A percentile compares a stretch with the other conserved stretches of the same genome.
phyloP scores from a whole-genome alignment of 2,888 invertebrate genomes.

The Trissoscelio sp. region DNA sequence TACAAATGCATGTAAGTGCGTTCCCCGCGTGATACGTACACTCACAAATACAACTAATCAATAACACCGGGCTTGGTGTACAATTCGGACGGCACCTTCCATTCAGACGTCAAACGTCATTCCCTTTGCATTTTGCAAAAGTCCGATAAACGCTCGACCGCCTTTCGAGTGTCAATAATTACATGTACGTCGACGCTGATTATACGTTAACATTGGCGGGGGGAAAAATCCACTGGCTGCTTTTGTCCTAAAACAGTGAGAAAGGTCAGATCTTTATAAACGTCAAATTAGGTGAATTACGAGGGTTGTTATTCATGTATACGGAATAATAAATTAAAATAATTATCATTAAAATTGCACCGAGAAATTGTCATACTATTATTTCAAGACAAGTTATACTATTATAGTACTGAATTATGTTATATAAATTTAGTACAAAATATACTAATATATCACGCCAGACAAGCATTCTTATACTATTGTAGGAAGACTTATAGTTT shows the following conservation, averaged over 20 bases:
- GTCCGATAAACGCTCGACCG: conserved; percentile 20
- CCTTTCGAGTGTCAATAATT: conserved; percentile 52
- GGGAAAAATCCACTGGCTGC: background rate
- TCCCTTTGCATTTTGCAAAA: conserved; percentile 33
- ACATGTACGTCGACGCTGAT: conserved; percentile 10
- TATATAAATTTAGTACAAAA: too few species aligned
- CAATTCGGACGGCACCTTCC: conserved; percentile 44
- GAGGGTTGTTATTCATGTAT: too few species aligned
- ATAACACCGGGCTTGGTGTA: conserved; percentile 26
- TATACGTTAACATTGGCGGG: conserved; percentile 24
- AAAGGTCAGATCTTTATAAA: conserved; percentile 5
- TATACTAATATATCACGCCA: too few species aligned
- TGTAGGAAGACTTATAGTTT: too few species aligned
- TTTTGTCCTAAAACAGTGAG: conserved; percentile 8
- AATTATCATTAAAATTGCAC: too few species aligned
- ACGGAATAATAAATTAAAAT: too few species aligned
- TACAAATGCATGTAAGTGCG: conserved; percentile 34
- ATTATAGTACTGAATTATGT: too few species aligned
- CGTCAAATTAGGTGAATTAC: too few species aligned
- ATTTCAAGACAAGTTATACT: too few species aligned
- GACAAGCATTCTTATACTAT: too few species aligned
- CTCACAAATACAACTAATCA: conserved; percentile 28
- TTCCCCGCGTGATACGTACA: conserved; percentile 28
- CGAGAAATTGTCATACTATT: too few species aligned
- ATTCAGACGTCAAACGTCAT: conserved; percentile 47